Conservation (phyloP, 2,797 vertebrate species). For the Melanogrammus aeglefinus region DNA sequence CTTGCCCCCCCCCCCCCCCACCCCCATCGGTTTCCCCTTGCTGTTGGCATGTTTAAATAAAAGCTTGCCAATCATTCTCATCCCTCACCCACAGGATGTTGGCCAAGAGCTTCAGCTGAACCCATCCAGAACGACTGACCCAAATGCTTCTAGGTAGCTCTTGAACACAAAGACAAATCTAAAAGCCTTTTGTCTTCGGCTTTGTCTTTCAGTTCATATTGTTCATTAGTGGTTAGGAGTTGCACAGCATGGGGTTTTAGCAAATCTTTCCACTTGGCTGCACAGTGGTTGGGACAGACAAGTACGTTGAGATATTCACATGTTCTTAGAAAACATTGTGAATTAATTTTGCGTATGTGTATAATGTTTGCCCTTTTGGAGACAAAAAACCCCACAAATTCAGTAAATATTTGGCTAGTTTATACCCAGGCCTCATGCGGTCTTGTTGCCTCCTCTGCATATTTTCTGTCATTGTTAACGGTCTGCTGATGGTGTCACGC, state of each 20-base stretch:
- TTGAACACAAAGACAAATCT: background rate
- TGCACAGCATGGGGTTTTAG: background rate
- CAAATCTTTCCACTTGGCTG: background rate
- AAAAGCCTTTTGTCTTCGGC: background rate
- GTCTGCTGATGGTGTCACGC: conserved; percentile 2
- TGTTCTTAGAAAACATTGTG: background rate
- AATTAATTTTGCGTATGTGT: no score
- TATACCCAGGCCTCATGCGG: background rate
- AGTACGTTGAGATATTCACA: background rate
- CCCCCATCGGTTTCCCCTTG: background rate
- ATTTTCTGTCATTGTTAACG: no score
- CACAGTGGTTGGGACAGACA: background rate
- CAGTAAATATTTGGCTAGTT: background rate
- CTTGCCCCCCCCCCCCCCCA: no score
- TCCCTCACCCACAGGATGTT: conserved; percentile 17
- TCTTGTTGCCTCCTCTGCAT: no score
- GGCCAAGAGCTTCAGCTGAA: conserved; percentile 40
- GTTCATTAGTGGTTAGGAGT: background rate
- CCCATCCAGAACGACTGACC: conserved; percentile 46
- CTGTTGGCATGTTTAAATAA: background rate
- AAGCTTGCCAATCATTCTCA: conserved; percentile 10
- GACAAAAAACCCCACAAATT: no score
- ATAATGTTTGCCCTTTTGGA: no score
- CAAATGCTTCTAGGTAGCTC: conserved; percentile 30
- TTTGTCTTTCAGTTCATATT: background rate